Evolutionary conservation across 2,888 invertebrate species (phyloP).

Genomic region (Sclerodermus sp.): DNA sequence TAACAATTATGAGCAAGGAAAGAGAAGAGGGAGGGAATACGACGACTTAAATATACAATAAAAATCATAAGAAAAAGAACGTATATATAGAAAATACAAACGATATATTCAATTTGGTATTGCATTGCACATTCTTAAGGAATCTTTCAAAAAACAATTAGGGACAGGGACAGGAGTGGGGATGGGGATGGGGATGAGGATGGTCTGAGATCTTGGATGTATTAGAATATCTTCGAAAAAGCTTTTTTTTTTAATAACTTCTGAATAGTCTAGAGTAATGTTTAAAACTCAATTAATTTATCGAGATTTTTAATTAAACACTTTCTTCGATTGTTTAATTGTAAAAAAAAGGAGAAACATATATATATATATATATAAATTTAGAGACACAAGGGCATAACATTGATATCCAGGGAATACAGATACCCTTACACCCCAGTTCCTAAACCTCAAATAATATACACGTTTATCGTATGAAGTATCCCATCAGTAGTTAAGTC

Average conservation of each 20-base stretch:
- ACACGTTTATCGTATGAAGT: constrained; percentile 51
- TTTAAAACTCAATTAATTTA: no score
- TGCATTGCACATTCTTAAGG: constrained; percentile 17
- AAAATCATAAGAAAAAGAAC: no score
- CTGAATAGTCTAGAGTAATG: no score
- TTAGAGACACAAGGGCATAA: no score
- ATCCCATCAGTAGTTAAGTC: constrained; percentile 55
- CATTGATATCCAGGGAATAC: constrained; percentile 49
- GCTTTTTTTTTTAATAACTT: no score
- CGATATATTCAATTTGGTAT: constrained; percentile 2
- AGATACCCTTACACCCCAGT: constrained; percentile 48
- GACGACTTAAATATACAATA: constrained; percentile 4
- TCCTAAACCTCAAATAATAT: constrained; percentile 52
- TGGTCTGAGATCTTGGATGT: no score
- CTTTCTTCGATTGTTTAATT: constrained; percentile 39
- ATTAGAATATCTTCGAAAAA: no score
- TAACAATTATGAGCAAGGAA: constrained; percentile 4
- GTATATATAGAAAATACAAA: no score
- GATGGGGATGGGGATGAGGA: no score
- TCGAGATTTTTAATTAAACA: constrained; percentile 9
- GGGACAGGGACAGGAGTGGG: no score
- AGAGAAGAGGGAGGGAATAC: constrained; percentile 14
- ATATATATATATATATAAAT: no score
- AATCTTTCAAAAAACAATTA: no score
- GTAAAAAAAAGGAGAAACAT: constrained; percentile 41